Evolutionary conservation across 2,113 vertebrate species (phyloP).

Genomic region (Scomber colias): DNA sequence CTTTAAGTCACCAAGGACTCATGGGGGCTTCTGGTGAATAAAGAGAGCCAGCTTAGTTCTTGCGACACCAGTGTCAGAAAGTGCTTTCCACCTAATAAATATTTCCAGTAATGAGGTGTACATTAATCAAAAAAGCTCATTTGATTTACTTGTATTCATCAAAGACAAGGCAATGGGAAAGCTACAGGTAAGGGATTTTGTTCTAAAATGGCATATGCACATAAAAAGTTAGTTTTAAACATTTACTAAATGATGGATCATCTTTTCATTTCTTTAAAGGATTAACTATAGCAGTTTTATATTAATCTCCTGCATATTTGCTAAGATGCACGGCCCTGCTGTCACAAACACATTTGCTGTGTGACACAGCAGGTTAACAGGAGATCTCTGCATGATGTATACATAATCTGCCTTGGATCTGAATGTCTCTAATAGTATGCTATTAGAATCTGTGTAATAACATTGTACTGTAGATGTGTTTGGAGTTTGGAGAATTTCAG

Average conservation of each 20-base stretch:
- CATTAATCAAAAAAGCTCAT: not conserved
- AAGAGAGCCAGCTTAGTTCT: not conserved
- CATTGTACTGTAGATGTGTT: conserved; percentile 25
- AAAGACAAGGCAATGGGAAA: not conserved
- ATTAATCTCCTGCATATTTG: conserved; percentile 26
- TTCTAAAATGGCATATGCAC: not conserved
- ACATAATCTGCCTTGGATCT: conserved; percentile 58
- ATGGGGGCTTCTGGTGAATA: conserved; percentile 13
- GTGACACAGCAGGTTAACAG: conserved; percentile 44
- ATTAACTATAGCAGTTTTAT: conserved; percentile 44
- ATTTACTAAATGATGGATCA: conserved; percentile 10
- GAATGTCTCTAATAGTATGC: not conserved
- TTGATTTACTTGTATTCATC: not conserved
- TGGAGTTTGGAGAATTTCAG: conserved; percentile 55
- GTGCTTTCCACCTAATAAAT: not conserved
- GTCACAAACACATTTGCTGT: conserved; percentile 28
- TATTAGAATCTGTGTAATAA: conserved; percentile 28
- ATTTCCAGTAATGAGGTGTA: not conserved
- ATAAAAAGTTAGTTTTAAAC: conserved; percentile 5
- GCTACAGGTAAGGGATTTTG: not conserved
- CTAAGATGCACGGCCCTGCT: conserved; percentile 28
- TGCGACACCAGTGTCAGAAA: not conserved
- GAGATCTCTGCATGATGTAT: conserved; percentile 43
- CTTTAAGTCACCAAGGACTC: conserved; percentile 12
- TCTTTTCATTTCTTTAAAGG: conserved; percentile 33